phyloP scores from a whole-genome alignment of 2,113 vertebrate genomes.

The Podocnemis expansa region DNA sequence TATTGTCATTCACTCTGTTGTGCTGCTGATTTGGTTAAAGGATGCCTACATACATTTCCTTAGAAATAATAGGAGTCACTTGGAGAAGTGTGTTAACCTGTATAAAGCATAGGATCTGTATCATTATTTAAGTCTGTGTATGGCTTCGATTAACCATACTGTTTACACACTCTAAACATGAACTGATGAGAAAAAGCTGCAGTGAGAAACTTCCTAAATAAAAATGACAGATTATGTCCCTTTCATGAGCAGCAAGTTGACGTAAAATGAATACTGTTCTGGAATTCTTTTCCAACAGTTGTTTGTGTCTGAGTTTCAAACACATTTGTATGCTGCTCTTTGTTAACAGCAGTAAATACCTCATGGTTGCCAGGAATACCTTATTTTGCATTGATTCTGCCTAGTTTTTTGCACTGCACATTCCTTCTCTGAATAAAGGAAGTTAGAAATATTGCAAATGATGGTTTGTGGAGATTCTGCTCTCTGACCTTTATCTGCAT shows the following conservation, averaged over 20 bases:
- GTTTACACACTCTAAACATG: neutral
- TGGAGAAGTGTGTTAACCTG: neutral
- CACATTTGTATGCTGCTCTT: conserved; percentile 52
- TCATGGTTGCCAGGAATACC: conserved; percentile 62
- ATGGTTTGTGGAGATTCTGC: conserved; percentile 37
- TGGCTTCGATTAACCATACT: conserved; percentile 6
- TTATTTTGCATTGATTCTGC: conserved; percentile 57
- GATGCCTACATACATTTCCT: neutral
- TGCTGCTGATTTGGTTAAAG: neutral
- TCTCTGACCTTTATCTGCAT: conserved; percentile 68
- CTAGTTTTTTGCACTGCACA: conserved; percentile 36
- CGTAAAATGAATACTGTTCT: neutral
- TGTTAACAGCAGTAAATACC: conserved; percentile 61
- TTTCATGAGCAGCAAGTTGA: neutral
- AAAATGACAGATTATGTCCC: neutral
- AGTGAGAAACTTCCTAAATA: neutral
- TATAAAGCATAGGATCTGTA: neutral
- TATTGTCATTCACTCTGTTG: conserved; percentile 3
- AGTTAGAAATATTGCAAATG: conserved; percentile 48
- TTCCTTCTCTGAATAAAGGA: conserved; percentile 55
- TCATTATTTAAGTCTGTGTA: neutral
- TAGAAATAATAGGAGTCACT: neutral
- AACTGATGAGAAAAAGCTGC: neutral
- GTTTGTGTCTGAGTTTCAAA: conserved; percentile 44
- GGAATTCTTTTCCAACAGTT: conserved; percentile 18